These are phyloP conservation scores for Chaenocephalus aceratus DNA, from an alignment of 2,113 vertebrate genomes.

Conservation along the genomic window DNA sequence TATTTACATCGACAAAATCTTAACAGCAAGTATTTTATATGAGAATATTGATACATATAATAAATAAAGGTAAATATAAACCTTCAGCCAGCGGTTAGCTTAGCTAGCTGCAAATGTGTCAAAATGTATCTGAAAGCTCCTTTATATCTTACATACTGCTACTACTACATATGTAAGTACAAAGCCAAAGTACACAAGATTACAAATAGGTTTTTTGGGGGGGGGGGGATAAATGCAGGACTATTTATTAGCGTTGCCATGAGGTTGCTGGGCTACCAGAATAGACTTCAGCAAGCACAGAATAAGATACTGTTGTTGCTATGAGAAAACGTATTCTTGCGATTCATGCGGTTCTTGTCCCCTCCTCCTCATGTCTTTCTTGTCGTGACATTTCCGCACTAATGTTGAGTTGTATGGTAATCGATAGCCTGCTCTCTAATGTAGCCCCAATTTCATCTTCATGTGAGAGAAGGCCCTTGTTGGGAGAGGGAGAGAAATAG, in stretches of 20 bases:
- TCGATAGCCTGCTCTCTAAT: constrained; percentile 29
- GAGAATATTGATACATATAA: background rate
- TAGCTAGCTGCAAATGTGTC: background rate
- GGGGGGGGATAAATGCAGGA: background rate
- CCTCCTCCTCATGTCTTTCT: constrained; percentile 7
- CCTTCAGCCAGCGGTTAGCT: background rate
- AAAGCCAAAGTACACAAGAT: too few relatives aligned
- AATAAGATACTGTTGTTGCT: background rate
- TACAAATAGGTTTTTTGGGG: too few relatives aligned
- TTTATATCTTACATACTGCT: background rate
- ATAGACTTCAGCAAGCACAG: background rate
- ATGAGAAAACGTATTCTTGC: background rate
- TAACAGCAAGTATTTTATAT: background rate
- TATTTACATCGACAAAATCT: background rate
- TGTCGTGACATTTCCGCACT: constrained; percentile 24
- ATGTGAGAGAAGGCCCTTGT: constrained; percentile 13
- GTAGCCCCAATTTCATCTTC: constrained; percentile 18
- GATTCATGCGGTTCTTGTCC: constrained; percentile 1
- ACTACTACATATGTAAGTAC: too few relatives aligned
- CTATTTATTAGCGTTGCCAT: background rate
- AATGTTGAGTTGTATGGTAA: constrained; percentile 17
- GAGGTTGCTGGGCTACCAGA: background rate
- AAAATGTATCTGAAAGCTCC: background rate
- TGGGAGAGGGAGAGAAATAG: background rate
- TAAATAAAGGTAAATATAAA: background rate